These are phyloP conservation scores for Metalampra italica DNA, from an alignment of 2,888 invertebrate genomes.

Conservation along the genomic window DNA sequence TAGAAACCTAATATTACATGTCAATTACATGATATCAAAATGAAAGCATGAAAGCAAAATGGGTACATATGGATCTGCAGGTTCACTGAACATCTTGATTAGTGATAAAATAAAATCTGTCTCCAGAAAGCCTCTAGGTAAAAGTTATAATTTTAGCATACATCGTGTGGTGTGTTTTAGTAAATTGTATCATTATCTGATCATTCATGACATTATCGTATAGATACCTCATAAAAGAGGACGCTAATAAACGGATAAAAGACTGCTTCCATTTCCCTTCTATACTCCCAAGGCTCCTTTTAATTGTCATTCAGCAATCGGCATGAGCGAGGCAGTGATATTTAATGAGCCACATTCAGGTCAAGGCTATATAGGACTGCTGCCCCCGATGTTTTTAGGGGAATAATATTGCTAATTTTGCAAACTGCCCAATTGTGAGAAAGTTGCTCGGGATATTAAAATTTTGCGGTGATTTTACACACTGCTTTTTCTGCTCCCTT, in stretches of 20 bases:
- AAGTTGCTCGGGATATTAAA: neutral
- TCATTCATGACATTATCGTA: slow-evolving; percentile 22
- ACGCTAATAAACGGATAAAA: slow-evolving; percentile 39
- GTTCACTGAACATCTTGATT: no score
- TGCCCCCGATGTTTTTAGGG: slow-evolving; percentile 15
- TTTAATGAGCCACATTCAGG: slow-evolving; percentile 63
- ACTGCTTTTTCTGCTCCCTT: no score
- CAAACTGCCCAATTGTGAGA: slow-evolving; percentile 9
- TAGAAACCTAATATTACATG: neutral
- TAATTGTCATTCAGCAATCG: slow-evolving; percentile 63
- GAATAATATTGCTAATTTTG: slow-evolving; percentile 4
- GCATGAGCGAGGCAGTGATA: slow-evolving; percentile 56
- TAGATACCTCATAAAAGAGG: slow-evolving; percentile 38
- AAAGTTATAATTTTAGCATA: no score
- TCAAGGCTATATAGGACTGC: slow-evolving; percentile 50
- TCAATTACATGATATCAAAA: no score
- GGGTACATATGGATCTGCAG: no score
- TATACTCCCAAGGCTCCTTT: slow-evolving; percentile 47
- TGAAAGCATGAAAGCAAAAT: no score
- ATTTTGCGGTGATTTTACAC: neutral
- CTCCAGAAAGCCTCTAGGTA: no score
- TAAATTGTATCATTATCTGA: neutral
- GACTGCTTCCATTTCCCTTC: slow-evolving; percentile 39
- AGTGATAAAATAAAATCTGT: no score
- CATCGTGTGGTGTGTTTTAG: no score